phyloP scores from a whole-genome alignment of 2,113 vertebrate species.

The Ramphastos sulfuratus region DNA sequence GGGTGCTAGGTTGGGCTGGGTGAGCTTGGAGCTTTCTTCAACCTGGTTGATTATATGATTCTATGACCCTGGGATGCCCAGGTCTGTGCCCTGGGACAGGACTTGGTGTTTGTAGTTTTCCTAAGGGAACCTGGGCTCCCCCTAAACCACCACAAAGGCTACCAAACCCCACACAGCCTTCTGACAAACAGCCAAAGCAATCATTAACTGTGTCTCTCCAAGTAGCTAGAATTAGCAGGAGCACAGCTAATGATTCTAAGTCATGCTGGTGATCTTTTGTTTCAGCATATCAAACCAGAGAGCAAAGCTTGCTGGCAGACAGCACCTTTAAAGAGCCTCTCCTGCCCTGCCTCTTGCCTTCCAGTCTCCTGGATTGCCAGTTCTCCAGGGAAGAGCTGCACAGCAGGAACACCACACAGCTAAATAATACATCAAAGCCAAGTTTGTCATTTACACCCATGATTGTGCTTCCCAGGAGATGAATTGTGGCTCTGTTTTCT shows the following conservation, averaged over 20 bases:
- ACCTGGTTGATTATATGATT: too few relatives aligned
- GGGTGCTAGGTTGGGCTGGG: too few relatives aligned
- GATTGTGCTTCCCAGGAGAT: conserved; percentile 23
- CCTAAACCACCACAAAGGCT: not conserved
- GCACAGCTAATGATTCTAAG: not conserved
- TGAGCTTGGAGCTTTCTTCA: too few relatives aligned
- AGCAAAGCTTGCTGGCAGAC: not conserved
- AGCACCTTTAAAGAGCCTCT: not conserved
- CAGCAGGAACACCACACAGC: not conserved
- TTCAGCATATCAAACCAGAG: conserved; percentile 5
- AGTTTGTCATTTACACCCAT: conserved; percentile 36
- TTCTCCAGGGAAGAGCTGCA: conserved; percentile 1
- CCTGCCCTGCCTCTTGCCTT: not conserved
- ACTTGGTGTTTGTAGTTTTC: too few relatives aligned
- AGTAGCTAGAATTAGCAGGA: conserved; percentile 22
- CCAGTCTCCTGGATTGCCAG: not conserved
- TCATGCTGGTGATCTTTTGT: not conserved
- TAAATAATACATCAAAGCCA: conserved; percentile 68
- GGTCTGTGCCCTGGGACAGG: too few relatives aligned
- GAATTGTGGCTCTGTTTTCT: conserved; percentile 14
- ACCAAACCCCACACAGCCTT: not conserved
- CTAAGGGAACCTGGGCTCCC: too few relatives aligned
- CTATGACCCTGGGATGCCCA: too few relatives aligned
- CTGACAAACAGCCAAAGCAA: conserved; percentile 34
- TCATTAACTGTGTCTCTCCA: conserved; percentile 25